phyloP scores from a whole-genome alignment of 2,113 vertebrate genomes.

The Jacana jacana region DNA sequence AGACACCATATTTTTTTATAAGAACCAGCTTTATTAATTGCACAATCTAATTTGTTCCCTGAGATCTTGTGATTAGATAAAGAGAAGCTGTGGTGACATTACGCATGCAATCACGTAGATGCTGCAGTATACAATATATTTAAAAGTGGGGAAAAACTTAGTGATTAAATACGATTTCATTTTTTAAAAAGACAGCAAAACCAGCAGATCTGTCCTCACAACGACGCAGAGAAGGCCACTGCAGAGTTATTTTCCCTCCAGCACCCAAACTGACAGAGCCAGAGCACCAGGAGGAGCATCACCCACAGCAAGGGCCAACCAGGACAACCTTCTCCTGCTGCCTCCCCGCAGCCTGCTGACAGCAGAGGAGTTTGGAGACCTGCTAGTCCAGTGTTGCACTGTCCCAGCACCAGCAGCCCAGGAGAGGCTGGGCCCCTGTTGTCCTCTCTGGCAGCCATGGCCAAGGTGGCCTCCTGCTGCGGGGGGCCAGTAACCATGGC shows the following conservation, averaged over 20 bases:
- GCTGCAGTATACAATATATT: neutral
- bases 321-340: neutral
- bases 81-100: neutral
- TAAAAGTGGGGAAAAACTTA: neutral
- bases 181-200: neutral
- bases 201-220: neutral
- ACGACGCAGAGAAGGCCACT: neutral
- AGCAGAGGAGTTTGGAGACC: neutral
- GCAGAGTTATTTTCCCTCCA: neutral
- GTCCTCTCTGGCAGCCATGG: fast-evolving
- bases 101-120: neutral
- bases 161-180: neutral
- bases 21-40: neutral
- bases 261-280: neutral
- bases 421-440: neutral
- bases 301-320: fast-evolving
- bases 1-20: neutral
- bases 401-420: neutral
- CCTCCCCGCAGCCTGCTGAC: neutral
- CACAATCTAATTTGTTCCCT: neutral
- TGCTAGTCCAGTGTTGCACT: fast-evolving
- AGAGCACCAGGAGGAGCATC: neutral
- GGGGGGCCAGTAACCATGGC: neutral
- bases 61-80: neutral
- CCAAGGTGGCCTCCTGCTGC: neutral